Evolutionary conservation across 2,888 invertebrate genomes (phyloP).

Genomic region (Hypsopygia costalis): DNA sequence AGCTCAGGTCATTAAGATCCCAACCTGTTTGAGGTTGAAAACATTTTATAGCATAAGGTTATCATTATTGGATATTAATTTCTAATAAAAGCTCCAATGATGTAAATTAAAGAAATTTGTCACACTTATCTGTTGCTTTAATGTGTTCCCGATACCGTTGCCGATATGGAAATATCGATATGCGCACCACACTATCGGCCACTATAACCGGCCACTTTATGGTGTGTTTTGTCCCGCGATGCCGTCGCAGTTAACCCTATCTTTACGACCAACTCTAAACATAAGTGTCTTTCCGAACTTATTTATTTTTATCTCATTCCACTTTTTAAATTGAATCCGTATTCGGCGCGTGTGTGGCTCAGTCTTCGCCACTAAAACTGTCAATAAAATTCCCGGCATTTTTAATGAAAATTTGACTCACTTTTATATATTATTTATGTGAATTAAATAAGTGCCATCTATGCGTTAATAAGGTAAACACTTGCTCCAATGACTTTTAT

Average conservation of each 20-base stretch:
- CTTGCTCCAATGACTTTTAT: slow-evolving; percentile 46
- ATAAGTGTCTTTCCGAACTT: slow-evolving; percentile 77
- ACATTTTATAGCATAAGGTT: slow-evolving; percentile 2
- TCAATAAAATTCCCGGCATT: slow-evolving; percentile 64
- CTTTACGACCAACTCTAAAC: slow-evolving; percentile 78
- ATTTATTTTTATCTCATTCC: slow-evolving; percentile 80
- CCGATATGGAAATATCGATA: slow-evolving; percentile 13
- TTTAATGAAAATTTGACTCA: slow-evolving; percentile 72
- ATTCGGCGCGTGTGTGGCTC: slow-evolving; percentile 74
- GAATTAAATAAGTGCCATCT: slow-evolving; percentile 58
- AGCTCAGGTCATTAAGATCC: neutral
- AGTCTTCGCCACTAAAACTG: slow-evolving; percentile 66
- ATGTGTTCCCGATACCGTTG: slow-evolving; percentile 6
- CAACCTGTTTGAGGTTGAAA: slow-evolving; percentile 6
- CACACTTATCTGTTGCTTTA: slow-evolving; percentile 9
- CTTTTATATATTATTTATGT: slow-evolving; percentile 65
- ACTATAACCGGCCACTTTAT: slow-evolving; percentile 73
- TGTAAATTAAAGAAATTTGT: slow-evolving; percentile 10
- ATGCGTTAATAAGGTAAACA: slow-evolving; percentile 60
- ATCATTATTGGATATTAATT: slow-evolving; percentile 9
- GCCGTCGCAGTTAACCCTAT: slow-evolving; percentile 78
- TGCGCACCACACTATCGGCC: slow-evolving; percentile 48
- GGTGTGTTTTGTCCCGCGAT: slow-evolving; percentile 75
- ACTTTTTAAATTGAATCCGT: slow-evolving; percentile 77
- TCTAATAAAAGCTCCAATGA: slow-evolving; percentile 7